Conservation (phyloP, 1,140 invertebrate genomes). For the Caerostris darwini region DNA sequence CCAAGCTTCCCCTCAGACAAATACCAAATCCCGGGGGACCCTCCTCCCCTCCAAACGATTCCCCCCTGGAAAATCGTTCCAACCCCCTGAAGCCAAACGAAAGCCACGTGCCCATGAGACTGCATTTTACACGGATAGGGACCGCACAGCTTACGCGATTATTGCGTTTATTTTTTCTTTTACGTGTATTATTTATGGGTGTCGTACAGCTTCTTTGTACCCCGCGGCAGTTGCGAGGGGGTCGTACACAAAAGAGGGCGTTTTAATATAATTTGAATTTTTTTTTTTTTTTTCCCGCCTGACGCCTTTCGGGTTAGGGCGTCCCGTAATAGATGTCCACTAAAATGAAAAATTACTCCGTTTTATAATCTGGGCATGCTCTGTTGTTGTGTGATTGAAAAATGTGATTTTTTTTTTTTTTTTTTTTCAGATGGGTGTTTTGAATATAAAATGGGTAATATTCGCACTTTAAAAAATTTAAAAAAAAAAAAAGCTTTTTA, state of each 20-base stretch:
- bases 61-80: background rate
- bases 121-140: background rate
- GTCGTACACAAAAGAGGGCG: background rate
- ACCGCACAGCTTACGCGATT: slow-evolving; percentile 14
- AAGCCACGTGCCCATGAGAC: slow-evolving; percentile 19
- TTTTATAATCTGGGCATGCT: background rate
- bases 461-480: background rate
- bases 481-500: background rate
- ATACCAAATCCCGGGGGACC: background rate
- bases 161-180: background rate
- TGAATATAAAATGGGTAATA: background rate
- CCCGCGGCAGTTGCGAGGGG: background rate
- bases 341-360: background rate
- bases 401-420: background rate
- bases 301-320: background rate
- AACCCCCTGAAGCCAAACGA: slow-evolving; percentile 4
- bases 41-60: background rate
- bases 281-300: background rate
- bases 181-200: background rate
- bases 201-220: background rate
- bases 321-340: background rate
- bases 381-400: background rate
- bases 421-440: background rate
- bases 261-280: slow-evolving; percentile 38
- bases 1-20: background rate